These are phyloP conservation scores for Spodoptera picta DNA, from an alignment of 2,888 invertebrate genomes.

Conservation along the genomic window DNA sequence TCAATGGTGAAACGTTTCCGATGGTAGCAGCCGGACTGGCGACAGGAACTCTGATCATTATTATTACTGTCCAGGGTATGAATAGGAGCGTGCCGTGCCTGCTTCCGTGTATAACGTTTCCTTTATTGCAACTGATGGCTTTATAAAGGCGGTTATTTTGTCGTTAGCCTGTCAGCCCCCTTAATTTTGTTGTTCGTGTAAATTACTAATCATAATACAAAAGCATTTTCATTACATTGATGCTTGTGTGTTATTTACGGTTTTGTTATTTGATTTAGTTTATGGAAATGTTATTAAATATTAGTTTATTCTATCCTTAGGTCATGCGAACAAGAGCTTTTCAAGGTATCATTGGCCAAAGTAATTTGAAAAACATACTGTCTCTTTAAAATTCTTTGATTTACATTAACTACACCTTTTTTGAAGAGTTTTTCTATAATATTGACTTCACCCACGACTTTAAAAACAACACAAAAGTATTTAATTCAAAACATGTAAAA, in stretches of 20 bases:
- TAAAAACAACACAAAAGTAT: too few species aligned
- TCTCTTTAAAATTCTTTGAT: too few species aligned
- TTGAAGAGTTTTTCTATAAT: too few species aligned
- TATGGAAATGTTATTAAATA: neutral
- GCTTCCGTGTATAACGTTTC: constrained; percentile 74
- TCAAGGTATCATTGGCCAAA: too few species aligned
- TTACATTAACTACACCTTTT: too few species aligned
- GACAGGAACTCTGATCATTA: constrained; percentile 84
- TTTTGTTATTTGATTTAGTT: too few species aligned
- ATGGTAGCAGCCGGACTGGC: constrained; percentile 71
- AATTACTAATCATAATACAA: constrained; percentile 48
- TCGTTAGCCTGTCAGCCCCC: constrained; percentile 69
- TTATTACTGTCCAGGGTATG: constrained; percentile 79
- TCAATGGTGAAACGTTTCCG: constrained; percentile 85
- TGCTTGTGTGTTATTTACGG: neutral
- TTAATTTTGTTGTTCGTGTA: constrained; percentile 63
- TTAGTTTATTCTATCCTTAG: too few species aligned
- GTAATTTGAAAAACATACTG: too few species aligned
- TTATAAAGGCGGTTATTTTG: constrained; percentile 83
- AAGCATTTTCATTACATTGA: constrained; percentile 21
- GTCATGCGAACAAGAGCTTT: too few species aligned
- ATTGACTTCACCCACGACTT: too few species aligned
- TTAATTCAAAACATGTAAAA: constrained; percentile 34
- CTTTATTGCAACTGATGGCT: constrained; percentile 76
- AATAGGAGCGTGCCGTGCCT: constrained; percentile 75